Evolutionary conservation across 1,140 invertebrate genomes (phyloP).

Genomic region (Dendrolimus punctatus): DNA sequence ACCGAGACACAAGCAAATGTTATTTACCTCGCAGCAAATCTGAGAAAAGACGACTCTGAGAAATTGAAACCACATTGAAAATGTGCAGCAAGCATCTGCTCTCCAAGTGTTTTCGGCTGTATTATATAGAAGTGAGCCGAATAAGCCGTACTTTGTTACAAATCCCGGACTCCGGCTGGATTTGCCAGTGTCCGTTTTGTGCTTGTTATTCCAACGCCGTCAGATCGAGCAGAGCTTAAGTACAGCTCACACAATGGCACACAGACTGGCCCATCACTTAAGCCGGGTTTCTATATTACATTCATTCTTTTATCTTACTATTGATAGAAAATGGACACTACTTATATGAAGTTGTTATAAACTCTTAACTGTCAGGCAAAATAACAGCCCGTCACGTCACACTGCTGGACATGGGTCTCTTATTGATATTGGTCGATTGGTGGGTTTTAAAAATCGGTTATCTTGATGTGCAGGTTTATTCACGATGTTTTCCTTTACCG

Average conservation of each 20-base stretch:
- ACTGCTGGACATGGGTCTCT: too few species aligned
- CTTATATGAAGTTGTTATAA: too few species aligned
- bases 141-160: slow-evolving; percentile 55
- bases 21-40: slow-evolving; percentile 15
- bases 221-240: slow-evolving; percentile 31
- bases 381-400: too few species aligned
- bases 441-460: too few species aligned
- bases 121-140: slow-evolving; percentile 43
- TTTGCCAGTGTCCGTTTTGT: slow-evolving; percentile 47
- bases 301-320: too few species aligned
- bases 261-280: slow-evolving; percentile 1
- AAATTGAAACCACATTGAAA: slow-evolving; percentile 38
- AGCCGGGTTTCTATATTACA: too few species aligned
- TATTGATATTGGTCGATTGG: too few species aligned
- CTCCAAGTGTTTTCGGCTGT: slow-evolving; percentile 35
- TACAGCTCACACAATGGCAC: slow-evolving; percentile 25
- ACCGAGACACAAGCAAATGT: too few species aligned
- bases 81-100: slow-evolving; percentile 37
- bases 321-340: too few species aligned
- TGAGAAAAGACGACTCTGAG: slow-evolving; percentile 18
- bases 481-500: too few species aligned
- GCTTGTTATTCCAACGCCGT: slow-evolving; percentile 43
- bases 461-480: too few species aligned
- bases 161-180: slow-evolving; percentile 48
- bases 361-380: too few species aligned